Conservation (phyloP, 2,888 invertebrate genomes). For the Ornithoptera alexandrae region DNA sequence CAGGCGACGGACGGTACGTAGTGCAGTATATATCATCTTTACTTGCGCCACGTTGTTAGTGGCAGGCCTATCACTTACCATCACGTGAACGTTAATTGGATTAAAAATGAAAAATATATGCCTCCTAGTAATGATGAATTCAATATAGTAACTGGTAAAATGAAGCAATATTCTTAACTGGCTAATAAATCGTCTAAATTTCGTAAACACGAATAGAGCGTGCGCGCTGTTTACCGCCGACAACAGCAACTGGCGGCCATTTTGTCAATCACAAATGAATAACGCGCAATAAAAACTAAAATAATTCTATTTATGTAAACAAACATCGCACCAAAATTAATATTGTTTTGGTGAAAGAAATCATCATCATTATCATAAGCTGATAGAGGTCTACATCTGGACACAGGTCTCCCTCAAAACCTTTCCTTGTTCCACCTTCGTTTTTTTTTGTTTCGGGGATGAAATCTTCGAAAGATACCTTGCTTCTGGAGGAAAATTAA, state of each 20-base stretch:
- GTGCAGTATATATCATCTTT: too few species aligned
- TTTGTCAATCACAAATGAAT: conserved; percentile 6
- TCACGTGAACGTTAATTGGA: too few species aligned
- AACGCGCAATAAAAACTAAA: neutral
- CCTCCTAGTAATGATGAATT: neutral
- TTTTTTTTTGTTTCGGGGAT: too few species aligned
- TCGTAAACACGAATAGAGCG: conserved; percentile 31
- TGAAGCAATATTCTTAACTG: conserved; percentile 26
- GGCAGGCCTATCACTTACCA: too few species aligned
- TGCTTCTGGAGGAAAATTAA: too few species aligned
- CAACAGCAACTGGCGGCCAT: conserved; percentile 2
- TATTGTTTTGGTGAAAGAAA: neutral
- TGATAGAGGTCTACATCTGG: too few species aligned
- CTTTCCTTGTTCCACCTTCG: too few species aligned
- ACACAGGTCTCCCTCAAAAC: too few species aligned
- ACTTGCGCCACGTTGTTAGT: too few species aligned
- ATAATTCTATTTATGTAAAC: conserved; percentile 1
- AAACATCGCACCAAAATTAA: neutral
- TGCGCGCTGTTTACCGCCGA: conserved; percentile 8
- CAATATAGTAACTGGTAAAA: conserved; percentile 19
- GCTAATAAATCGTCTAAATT: conserved; percentile 40
- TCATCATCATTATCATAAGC: neutral
- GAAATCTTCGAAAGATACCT: too few species aligned
- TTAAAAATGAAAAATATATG: neutral
- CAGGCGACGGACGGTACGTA: too few species aligned